Conservation (phyloP, 2,888 invertebrate species). For the Ophion obscuratus region DNA sequence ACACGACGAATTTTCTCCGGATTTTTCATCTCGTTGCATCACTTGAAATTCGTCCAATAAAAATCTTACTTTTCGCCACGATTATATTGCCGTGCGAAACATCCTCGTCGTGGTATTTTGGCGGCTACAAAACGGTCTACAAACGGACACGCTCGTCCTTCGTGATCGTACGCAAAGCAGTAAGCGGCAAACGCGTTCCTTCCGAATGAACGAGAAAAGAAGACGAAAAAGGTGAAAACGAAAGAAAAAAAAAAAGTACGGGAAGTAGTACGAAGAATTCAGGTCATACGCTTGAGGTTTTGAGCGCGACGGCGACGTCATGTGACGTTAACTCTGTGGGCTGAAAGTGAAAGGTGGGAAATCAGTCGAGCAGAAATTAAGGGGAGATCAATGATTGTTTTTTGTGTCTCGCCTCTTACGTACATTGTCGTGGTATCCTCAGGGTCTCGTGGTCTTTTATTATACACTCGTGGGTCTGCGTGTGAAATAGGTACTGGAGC, state of each 20-base stretch:
- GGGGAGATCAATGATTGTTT: not conserved
- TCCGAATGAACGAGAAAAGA: constrained; percentile 66
- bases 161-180: constrained; percentile 62
- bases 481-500: constrained; percentile 94
- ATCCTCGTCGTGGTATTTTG: not conserved
- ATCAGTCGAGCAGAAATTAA: not conserved
- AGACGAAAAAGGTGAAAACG: not conserved
- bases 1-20: not conserved
- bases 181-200: constrained; percentile 58
- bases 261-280: constrained; percentile 60
- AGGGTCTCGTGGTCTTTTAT: constrained; percentile 92
- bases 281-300: constrained; percentile 60
- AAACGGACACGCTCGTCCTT: constrained; percentile 41
- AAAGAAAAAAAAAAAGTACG: constrained; percentile 45
- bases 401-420: constrained; percentile 75
- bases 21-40: not conserved
- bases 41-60: not conserved
- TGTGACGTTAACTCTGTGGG: constrained; percentile 84
- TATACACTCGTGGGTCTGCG: constrained; percentile 91
- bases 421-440: constrained; percentile 91
- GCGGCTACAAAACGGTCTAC: not conserved
- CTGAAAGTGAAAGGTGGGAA: constrained; percentile 73
- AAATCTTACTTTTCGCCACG: not conserved
- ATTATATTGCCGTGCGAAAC: not conserved
- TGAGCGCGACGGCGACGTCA: constrained; percentile 76